Base-by-base conservation (phyloP, 2,113 vertebrate genomes). In the Kobus ellipsiprymnus region DNA sequence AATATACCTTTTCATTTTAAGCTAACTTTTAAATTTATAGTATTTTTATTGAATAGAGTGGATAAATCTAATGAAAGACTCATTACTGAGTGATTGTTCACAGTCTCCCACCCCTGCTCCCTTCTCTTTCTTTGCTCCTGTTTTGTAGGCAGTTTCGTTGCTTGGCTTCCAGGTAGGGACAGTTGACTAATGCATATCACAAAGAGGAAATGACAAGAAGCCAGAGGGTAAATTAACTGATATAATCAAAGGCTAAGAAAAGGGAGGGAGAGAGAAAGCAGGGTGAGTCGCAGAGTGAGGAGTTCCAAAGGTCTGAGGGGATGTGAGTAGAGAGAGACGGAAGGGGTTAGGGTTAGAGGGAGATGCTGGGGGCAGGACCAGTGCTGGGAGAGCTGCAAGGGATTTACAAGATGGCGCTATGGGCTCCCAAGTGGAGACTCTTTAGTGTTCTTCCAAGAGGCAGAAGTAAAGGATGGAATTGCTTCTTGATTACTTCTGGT, bases 1-100 rank as follows among this genome's bases (percentile, higher is more conserved):
- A 91, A 16, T 59, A 10, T 87, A 64, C 82, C 74, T 91, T 17
- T 90, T 87, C 23, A 46, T 50, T 93, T 64, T 36, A 74, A 89
- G 83, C 29, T 11, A 29, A 60, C 91, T 44, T 67, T 30, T 67
- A 94, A 87, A 33, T 50, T 71, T 50, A 44, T 57, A 84, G 59
- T 0, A 7, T 44, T 54, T 33, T 60, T 86, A 33, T 17, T 60
- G 5, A 80, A 52, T 55, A 36, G 67, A 95, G 64, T 86, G 13
- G 80, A 78, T 92, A 59, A 19, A 52, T 55, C 29, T 74, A 30
- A 67, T 57, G 19, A 83, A 59, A 21, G 14, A 30, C 8, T 87
- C 74, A 71, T 44, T 74, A 52, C 57, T 67, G 64, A n/a, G 17
- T 33, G 62, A 40, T 30, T 15, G n/a, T 92, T 90, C 55, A 21